A percentile compares a stretch with the other conserved stretches of the same genome.
Evolutionary conservation across 2,113 vertebrate genomes (phyloP).

Genomic region (Athene cunicularia): DNA sequence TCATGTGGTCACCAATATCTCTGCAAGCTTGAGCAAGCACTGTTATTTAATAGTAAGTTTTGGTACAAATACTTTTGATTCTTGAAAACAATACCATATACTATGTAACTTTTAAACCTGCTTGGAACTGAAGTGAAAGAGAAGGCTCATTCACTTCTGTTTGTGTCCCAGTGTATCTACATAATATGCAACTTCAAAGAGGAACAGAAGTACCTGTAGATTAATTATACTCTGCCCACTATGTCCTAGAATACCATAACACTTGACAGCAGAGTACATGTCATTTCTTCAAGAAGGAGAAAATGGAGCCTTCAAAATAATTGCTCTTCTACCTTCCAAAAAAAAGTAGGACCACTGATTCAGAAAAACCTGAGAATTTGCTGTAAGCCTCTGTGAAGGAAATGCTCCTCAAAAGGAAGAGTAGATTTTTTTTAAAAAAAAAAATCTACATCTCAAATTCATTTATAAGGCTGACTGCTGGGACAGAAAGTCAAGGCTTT

Average conservation of each 20-base stretch:
- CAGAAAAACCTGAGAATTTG: background rate
- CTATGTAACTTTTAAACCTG: background rate
- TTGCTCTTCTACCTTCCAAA: background rate
- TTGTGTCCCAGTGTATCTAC: background rate
- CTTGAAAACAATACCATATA: background rate
- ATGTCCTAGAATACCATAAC: background rate
- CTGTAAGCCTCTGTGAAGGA: background rate
- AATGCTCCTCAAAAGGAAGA: background rate
- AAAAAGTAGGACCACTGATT: background rate
- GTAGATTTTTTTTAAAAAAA: background rate
- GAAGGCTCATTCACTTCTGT: background rate
- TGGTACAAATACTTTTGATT: background rate
- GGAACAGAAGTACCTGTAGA: background rate
- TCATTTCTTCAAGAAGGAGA: background rate
- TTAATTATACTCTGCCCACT: background rate
- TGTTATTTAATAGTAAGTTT: background rate
- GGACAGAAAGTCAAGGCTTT: background rate
- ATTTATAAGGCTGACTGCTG: background rate
- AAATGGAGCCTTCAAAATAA: background rate
- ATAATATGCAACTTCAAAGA: background rate
- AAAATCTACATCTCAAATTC: background rate
- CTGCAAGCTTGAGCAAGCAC: background rate
- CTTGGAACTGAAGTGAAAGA: background rate
- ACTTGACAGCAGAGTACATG: background rate
- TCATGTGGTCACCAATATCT: background rate